Evolutionary conservation across 1,140 invertebrate species (phyloP).

Genomic region (Apis florea): DNA sequence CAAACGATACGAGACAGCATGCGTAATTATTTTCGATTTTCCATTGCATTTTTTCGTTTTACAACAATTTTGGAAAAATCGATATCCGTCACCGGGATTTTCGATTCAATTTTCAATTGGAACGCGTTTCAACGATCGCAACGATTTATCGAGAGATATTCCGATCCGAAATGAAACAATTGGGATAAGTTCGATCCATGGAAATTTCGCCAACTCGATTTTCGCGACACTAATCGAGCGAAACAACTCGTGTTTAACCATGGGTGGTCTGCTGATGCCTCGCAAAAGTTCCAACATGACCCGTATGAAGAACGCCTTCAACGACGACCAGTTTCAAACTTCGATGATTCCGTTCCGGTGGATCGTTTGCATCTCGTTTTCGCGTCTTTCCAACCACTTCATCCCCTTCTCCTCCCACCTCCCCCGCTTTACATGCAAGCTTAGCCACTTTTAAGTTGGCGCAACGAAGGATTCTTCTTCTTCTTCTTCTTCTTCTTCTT

Average conservation of each 20-base stretch:
- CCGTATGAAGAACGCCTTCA: slow-evolving; percentile 13
- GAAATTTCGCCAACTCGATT: not conserved
- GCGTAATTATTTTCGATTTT: too few relatives aligned
- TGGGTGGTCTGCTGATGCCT: slow-evolving; percentile 27
- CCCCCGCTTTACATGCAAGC: not conserved
- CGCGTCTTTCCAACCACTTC: not conserved
- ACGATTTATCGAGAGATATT: too few relatives aligned
- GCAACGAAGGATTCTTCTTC: not conserved
- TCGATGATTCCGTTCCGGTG: slow-evolving; percentile 6
- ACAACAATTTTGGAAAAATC: too few relatives aligned
- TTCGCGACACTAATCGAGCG: slow-evolving; percentile 22
- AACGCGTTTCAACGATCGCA: too few relatives aligned
- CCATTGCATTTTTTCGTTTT: too few relatives aligned
- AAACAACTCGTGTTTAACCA: slow-evolving; percentile 33
- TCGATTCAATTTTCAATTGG: too few relatives aligned
- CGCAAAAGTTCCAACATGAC: not conserved
- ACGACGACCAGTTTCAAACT: slow-evolving; percentile 39
- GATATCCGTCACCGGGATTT: too few relatives aligned
- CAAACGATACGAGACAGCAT: too few relatives aligned
- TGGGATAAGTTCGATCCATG: not conserved
- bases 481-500: too few relatives aligned
- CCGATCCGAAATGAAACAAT: too few relatives aligned
- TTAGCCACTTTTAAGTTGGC: slow-evolving; percentile 10
- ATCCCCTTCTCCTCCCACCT: too few relatives aligned
- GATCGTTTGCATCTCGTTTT: slow-evolving; percentile 44